Base-by-base conservation (phyloP, 2,797 vertebrate species). In the Crenichthys baileyi region DNA sequence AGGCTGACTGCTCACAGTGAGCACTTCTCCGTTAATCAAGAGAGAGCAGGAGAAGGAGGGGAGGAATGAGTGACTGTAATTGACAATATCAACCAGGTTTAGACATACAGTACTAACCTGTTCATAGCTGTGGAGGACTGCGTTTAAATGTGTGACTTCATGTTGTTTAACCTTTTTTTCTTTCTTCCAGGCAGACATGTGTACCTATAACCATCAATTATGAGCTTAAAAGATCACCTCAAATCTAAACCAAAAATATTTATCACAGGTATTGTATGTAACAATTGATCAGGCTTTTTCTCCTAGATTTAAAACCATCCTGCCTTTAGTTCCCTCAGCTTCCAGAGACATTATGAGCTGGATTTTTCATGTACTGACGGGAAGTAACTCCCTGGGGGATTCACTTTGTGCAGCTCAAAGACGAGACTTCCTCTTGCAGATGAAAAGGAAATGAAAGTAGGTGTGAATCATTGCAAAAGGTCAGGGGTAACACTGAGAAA, bases 361-460 rank as follows among this genome's bases (percentile, higher is more conserved):
- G 44, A 67, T 83, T 75, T 82, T 86, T 85, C 71, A 76, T 90
- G 83, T 87, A 79, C 55, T 75, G 85, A 82, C 75, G 85, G 78
- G 82, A 85, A 84, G 75, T 31, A 22, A 81, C 79, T 77, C 84
- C 80, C 81, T n/a, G 73, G 41, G 81, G 87, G 68, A 85, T 78
- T 76, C 39, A 79, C 76, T 83, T 58, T 67, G 9, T 53, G 65
- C 77, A 73, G 71, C 83, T 88, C 81, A 84, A 86, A 90, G 70
- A 80, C 60, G 50, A 86, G 83, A 82, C 85, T 89, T 90, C 86
- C 82, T 87, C 84, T 82, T 77, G 26, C 73, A 88, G 84, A 90
- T 91, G 86, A 90, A 90, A 89, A 86, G 89, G 88, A 90, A 90
- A 89, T 81, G 50, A 85, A 88, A 90, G 82, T 78, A 81, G 72